A percentile compares a stretch with the other conserved stretches of the same genome.
phyloP scores from a whole-genome alignment of 2,113 vertebrate genomes.

The Zapornia atra region DNA sequence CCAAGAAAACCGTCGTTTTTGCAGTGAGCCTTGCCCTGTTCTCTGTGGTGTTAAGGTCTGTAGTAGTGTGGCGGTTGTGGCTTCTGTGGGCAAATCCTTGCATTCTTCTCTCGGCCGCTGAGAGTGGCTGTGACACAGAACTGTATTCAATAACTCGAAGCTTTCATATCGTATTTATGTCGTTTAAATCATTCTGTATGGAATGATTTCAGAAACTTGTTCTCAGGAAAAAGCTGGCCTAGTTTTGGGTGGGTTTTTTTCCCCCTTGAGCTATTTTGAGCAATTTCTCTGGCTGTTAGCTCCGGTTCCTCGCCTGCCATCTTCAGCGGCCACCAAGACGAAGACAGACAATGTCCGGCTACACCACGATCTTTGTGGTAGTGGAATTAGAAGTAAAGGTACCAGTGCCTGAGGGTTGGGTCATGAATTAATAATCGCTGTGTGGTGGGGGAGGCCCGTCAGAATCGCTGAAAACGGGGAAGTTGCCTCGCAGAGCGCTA shows the following conservation, averaged over 20 bases:
- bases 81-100: not conserved
- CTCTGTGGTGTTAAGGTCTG: not conserved
- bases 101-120: not conserved
- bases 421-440: slow-evolving; percentile 84
- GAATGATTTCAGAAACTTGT: not conserved
- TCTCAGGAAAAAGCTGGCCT: not conserved
- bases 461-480: slow-evolving; percentile 73
- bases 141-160: not conserved
- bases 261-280: not conserved
- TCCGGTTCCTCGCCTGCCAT: not conserved
- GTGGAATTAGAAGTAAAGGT: slow-evolving; percentile 65
- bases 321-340: slow-evolving; percentile 11
- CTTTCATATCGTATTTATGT: not conserved
- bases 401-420: slow-evolving; percentile 76
- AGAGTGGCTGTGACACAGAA: not conserved
- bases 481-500: slow-evolving; percentile 83
- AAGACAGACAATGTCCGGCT: slow-evolving; percentile 60
- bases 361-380: not conserved
- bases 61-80: not conserved
- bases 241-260: no score
- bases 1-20: not conserved
- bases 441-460: slow-evolving; percentile 77
- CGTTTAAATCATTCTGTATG: not conserved
- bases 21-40: not conserved
- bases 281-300: not conserved